Evolutionary conservation across 2,797 vertebrate genomes (phyloP).

Genomic region (Hydrophis major): DNA sequence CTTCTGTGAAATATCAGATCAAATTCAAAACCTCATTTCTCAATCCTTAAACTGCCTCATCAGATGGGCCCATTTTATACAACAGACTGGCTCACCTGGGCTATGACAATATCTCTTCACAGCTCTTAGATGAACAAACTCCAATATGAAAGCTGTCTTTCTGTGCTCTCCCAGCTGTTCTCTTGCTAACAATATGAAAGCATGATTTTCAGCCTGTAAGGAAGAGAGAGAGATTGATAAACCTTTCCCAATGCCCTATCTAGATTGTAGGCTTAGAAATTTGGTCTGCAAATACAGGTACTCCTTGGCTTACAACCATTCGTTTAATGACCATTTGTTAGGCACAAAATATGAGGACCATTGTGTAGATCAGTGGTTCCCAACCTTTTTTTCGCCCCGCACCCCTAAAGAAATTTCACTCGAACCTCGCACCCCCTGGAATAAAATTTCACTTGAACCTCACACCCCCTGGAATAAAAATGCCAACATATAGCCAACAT

Average conservation of each 20-base stretch:
- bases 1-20: neutral
- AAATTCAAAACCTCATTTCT: slow-evolving; percentile 12
- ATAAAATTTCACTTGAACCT: too few relatives aligned
- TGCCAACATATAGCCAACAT: too few relatives aligned
- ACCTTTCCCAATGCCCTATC: neutral
- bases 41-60: slow-evolving; percentile 1
- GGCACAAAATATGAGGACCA: neutral
- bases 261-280: neutral
- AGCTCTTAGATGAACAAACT: neutral
- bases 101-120: neutral
- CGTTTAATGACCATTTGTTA: neutral
- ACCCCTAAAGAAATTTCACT: too few relatives aligned
- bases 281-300: neutral
- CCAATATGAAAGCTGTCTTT: neutral
- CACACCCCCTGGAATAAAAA: too few relatives aligned
- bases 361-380: neutral
- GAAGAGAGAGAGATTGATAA: neutral
- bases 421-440: too few relatives aligned
- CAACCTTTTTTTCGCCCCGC: too few relatives aligned
- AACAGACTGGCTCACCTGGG: neutral
- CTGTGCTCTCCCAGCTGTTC: neutral
- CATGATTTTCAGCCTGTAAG: neutral
- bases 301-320: neutral
- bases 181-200: neutral
- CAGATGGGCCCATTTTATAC: neutral